phyloP scores from a whole-genome alignment of 2,888 invertebrate genomes.

The Neria commutata region DNA sequence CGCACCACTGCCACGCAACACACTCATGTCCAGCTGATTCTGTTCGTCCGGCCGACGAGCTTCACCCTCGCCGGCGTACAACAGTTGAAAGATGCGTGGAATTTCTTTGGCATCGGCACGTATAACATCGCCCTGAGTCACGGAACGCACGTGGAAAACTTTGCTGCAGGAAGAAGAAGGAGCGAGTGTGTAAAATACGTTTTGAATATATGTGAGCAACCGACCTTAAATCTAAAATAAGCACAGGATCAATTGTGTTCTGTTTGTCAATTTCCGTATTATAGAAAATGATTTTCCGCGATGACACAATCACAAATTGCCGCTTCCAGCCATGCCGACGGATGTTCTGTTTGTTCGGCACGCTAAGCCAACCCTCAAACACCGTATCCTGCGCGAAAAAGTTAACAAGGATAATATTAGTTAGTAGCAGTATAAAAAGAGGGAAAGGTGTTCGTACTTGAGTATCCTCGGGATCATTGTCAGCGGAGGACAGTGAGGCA shows the following conservation, averaged over 20 bases:
- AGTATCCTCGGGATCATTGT: conserved; percentile 79
- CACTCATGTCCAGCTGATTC: conserved; percentile 67
- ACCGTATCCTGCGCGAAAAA: conserved; percentile 68
- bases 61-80: conserved; percentile 97
- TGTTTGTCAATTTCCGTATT: conserved; percentile 92
- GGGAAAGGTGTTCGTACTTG: conserved; percentile 55
- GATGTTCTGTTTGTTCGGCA: conserved; percentile 95
- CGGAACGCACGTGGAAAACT: conserved; percentile 97
- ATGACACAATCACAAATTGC: conserved; percentile 96
- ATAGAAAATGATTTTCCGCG: conserved; percentile 96
- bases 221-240: conserved; percentile 94
- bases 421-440: conserved; percentile 9
- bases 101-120: conserved; percentile 99
- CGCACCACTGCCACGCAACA: conserved; percentile 62
- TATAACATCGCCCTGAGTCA: conserved; percentile 98
- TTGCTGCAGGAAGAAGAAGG: conserved; percentile 70
- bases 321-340: conserved; percentile 95
- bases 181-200: background rate
- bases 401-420: conserved; percentile 19
- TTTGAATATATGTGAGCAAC: conserved; percentile 42
- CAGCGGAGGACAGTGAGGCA: conserved; percentile 88
- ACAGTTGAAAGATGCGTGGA: conserved; percentile 95
- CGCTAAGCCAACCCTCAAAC: conserved; percentile 94
- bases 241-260: conserved; percentile 86
- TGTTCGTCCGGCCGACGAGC: conserved; percentile 77